Evolutionary conservation across 2,113 vertebrate species (phyloP).

Genomic region (Catharus fuscescens): DNA sequence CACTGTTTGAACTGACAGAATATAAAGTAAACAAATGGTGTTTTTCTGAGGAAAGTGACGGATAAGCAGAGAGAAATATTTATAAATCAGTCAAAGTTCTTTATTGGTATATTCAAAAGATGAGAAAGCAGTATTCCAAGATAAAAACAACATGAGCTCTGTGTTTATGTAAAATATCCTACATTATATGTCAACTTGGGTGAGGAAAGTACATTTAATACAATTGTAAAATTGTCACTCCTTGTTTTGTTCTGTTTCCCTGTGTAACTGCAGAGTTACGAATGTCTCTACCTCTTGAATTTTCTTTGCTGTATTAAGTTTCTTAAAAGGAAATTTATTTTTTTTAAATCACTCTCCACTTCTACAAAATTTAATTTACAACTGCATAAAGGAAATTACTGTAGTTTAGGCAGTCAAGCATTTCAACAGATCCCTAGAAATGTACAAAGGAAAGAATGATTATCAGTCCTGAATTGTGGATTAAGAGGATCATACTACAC

Average conservation of each 20-base stretch:
- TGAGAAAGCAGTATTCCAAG: not conserved
- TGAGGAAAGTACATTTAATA: not conserved
- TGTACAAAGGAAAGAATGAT: conserved; percentile 41
- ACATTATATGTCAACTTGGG: not conserved
- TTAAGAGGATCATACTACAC: conserved; percentile 41
- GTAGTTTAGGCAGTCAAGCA: conserved; percentile 57
- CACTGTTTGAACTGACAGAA: not conserved
- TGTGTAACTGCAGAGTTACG: not conserved
- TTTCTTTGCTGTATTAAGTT: conserved; percentile 36
- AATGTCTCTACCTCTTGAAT: not conserved
- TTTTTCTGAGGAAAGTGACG: not conserved
- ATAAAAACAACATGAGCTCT: not conserved
- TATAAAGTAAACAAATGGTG: not conserved
- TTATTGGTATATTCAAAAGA: not conserved
- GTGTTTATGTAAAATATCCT: conserved; percentile 27
- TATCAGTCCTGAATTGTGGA: conserved; percentile 40
- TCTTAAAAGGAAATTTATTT: conserved; percentile 1
- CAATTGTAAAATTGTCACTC: not conserved
- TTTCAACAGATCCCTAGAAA: conserved; percentile 50
- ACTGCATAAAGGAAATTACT: conserved; percentile 47
- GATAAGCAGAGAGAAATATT: not conserved
- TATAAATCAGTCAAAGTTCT: not conserved
- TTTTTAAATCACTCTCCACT: not conserved
- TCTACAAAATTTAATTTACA: conserved; percentile 55
- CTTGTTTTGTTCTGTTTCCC: not conserved